These are phyloP conservation scores for Sus scrofa DNA, from an alignment of 2,113 vertebrate genomes.

Conservation along the genomic window DNA sequence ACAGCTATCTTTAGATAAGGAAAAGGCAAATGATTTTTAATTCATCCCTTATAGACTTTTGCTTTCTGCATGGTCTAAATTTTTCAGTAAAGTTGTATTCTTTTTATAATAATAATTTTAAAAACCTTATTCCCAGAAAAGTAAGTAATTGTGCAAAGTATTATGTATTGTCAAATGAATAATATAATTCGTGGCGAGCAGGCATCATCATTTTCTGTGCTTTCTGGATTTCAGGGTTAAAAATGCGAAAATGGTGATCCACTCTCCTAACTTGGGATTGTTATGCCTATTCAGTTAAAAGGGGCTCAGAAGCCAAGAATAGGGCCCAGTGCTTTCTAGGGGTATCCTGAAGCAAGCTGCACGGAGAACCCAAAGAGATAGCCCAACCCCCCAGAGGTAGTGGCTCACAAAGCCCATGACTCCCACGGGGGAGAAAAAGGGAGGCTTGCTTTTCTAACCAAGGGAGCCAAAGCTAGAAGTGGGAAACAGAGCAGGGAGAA, in stretches of 20 bases:
- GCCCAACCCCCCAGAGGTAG: not conserved
- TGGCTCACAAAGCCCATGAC: not conserved
- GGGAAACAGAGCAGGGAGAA: conserved; percentile 1
- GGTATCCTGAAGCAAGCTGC: not conserved
- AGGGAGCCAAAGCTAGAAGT: not conserved
- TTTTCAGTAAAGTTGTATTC: conserved; percentile 9
- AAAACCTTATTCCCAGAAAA: not conserved
- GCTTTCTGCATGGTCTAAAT: not conserved
- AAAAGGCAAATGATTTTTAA: conserved; percentile 21
- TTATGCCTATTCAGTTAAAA: not conserved
- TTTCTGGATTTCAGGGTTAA: conserved; percentile 7
- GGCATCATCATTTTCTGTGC: not conserved
- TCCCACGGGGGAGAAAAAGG: not conserved
- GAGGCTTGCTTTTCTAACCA: not conserved
- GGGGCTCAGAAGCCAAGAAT: not conserved
- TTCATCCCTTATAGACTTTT: not conserved
- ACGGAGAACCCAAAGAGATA: not conserved
- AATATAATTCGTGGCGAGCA: not conserved
- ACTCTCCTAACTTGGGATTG: not conserved
- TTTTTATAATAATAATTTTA: not conserved
- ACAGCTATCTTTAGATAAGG: not conserved
- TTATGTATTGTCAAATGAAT: not conserved
- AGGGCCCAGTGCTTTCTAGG: not conserved
- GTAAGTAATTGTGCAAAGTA: not conserved
- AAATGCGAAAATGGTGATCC: not conserved